Evolutionary conservation across 2,113 vertebrate species (phyloP), one percentile per base, ranked within the genome.

Genomic region (Colius striatus): DNA sequence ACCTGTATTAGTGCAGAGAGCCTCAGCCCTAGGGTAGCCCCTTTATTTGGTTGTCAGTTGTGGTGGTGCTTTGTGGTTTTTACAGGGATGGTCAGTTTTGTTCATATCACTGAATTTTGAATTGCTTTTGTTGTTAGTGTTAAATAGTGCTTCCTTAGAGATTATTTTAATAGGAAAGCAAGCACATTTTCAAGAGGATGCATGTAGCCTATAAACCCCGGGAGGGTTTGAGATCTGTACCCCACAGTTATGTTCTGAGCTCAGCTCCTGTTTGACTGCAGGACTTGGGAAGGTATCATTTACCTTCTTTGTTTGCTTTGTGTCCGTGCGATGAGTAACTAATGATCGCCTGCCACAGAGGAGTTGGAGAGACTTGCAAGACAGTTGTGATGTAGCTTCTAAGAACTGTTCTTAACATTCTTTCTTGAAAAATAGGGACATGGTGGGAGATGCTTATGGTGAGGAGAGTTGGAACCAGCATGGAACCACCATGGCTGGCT

Each of bases 401-500:
- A 15, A 68, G 32, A 38, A 19, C 68, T 34, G 16, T 11, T 47
- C 5, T 25, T 13, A 15, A 11, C 21, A 9, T 78, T 76, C 53
- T 66, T 43, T 19, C 43, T 51, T 68, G n/a, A 20, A 34, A 74
- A 84, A 45, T 1, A 10, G 16, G 26, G 55, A 50, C 4, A 10
- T 23, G 25, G 7, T 63, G 30, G 30, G 27, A 26, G 51, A 73
- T 47, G 66, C 34, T 65, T 10, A 3, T 5, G 50, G 65, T 51
- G 78, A 27, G 63, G 45, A 7, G 17, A 23, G 23, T 48, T 73
- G 38, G 34, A 41, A 63, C 32, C 34, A 53, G 17, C 38, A 8
- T 1, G 5, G 32, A 61, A 41, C 26, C 41, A 38, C 7, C 3
- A 30, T n/a, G n/a, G 20, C 21, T 32, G 41, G 29, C 2, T 0